Evolutionary conservation across 2,888 invertebrate genomes (phyloP), one percentile per base, ranked within the genome.

Genomic region (Apoderus coryli): DNA sequence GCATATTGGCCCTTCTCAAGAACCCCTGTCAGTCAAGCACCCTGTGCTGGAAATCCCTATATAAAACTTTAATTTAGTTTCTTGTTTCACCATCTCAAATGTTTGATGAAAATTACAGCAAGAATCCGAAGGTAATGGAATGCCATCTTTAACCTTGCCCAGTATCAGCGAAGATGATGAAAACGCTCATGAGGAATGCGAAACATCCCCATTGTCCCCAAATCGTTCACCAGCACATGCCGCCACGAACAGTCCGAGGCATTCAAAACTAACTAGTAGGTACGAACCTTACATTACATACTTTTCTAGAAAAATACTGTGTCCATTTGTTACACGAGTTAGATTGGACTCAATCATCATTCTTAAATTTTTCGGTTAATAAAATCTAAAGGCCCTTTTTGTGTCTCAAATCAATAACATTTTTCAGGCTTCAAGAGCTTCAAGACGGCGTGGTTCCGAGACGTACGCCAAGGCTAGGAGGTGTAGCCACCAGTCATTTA

Each of bases 81-180:
- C n/a, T n/a, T n/a, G n/a, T n/a, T n/a, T n/a, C n/a, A n/a, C n/a
- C n/a, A n/a, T n/a, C n/a, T n/a, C n/a, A n/a, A n/a, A n/a, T n/a
- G n/a, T n/a, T n/a, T n/a, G n/a, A n/a, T 16, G 5, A 16, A 16
- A 11, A 16, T 42, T 41, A 5, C 50, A 68, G 67, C 69, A 71
- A 53, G 79, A 78, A 48, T 76, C 73, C 2, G 80, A 80, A 35
- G 71, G 72, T 34, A 79, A 78, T 44, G 81, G 81, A 6, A 69
- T 76, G 30, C 82, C 85, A 2, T 77, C 85, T 2, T 60, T 89
- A 40, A 84, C 85, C 1, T 59, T 88, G 25, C 92, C 92, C 3
- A 90, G 90, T 19, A 93, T 93, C 52, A 89, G 89, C 35, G 92
- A 93, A 57, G 92, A 92, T 44, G 92, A 92, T 50, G 92, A 89